Percentiles rank a stretch among this genome's conserved stretches.
Conservation (phyloP, 2,888 invertebrate species). For the Pollenia griseotomentosa region DNA sequence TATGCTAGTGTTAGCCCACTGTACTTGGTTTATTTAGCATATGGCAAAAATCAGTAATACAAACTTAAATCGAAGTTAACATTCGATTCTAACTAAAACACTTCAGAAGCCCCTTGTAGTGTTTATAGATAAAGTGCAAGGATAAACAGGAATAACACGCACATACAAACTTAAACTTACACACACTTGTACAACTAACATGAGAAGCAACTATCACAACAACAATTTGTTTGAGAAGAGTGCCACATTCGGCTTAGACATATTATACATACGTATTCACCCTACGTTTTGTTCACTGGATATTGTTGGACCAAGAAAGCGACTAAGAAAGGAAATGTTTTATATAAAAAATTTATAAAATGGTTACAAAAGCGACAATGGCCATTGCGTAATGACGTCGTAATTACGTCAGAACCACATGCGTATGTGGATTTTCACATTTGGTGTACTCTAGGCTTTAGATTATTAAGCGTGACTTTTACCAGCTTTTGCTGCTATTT, state of each 20-base stretch:
- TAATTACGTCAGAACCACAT: too few species aligned
- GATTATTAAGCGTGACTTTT: too few species aligned
- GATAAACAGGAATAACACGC: conserved; percentile 56
- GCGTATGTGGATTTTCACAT: too few species aligned
- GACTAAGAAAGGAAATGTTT: too few species aligned
- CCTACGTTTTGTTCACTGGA: too few species aligned
- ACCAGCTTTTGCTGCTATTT: too few species aligned
- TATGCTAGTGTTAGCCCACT: not conserved
- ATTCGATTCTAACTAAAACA: conserved; percentile 60
- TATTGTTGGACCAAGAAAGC: too few species aligned
- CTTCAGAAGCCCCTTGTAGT: conserved; percentile 44
- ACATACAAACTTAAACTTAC: conserved; percentile 38
- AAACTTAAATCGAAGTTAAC: conserved; percentile 65
- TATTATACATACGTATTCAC: not conserved
- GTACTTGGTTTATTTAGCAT: conserved; percentile 46
- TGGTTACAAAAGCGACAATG: too few species aligned
- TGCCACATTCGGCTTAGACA: not conserved
- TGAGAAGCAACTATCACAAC: conserved; percentile 19
- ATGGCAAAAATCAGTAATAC: conserved; percentile 52
- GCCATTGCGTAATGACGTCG: too few species aligned
- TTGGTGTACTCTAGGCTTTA: too few species aligned
- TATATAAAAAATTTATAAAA: too few species aligned
- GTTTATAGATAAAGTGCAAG: conserved; percentile 56
- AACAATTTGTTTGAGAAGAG: conserved; percentile 8
- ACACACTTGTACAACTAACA: conserved; percentile 14